Evolutionary conservation across 2,797 vertebrate species (phyloP).

Genomic region (Oceanodroma leucorhoa): DNA sequence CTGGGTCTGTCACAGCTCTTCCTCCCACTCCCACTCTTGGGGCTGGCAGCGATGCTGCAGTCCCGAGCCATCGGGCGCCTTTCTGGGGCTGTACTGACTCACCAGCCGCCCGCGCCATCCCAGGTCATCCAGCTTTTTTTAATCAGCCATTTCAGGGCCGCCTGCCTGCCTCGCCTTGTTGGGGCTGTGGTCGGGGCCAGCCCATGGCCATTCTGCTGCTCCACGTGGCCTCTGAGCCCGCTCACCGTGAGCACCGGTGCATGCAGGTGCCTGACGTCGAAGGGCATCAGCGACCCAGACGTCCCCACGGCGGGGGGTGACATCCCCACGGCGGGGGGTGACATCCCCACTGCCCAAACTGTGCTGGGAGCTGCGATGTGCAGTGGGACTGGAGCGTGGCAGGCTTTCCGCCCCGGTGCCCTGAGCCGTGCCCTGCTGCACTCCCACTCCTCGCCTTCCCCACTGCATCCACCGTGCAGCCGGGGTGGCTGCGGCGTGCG

Average conservation of each 20-base stretch:
- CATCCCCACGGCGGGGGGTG: background rate
- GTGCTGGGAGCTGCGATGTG: rapidly evolving
- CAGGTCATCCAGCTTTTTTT: background rate
- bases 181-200: rapidly evolving
- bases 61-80: rapidly evolving
- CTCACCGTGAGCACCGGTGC: rapidly evolving
- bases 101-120: background rate
- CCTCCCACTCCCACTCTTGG: rapidly evolving
- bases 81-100: background rate
- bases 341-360: background rate
- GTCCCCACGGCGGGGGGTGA: rapidly evolving
- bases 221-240: rapidly evolving
- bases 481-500: rapidly evolving
- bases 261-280: rapidly evolving
- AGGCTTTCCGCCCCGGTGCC: rapidly evolving
- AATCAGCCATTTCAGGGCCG: background rate
- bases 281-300: rapidly evolving
- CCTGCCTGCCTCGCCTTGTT: rapidly evolving
- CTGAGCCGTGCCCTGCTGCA: background rate
- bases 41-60: background rate
- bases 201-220: rapidly evolving
- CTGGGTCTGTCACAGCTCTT: background rate
- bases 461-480: rapidly evolving
- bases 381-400: rapidly evolving
- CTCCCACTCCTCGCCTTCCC: rapidly evolving